A percentile compares a stretch with the other conserved stretches of the same genome.
These are phyloP conservation scores for Paguma larvata DNA, from an alignment of 2,797 vertebrate genomes.

Conservation along the genomic window DNA sequence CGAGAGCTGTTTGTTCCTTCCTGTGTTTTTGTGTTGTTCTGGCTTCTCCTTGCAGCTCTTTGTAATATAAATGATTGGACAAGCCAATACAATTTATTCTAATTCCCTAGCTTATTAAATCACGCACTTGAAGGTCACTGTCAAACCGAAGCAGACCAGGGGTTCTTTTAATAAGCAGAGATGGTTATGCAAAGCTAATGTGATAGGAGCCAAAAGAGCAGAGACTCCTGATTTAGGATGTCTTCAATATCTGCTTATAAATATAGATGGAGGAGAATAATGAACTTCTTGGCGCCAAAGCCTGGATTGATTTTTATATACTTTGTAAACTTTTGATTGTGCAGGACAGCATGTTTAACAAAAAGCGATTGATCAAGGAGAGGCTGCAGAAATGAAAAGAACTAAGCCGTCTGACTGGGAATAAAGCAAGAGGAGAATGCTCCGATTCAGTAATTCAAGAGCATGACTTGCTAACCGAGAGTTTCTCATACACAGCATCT, in stretches of 20 bases:
- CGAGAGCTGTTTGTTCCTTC: not conserved
- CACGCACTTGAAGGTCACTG: conserved; percentile 83
- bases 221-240: not conserved
- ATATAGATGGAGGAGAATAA: not conserved
- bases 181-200: conserved; percentile 74
- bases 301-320: conserved; percentile 1
- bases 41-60: conserved; percentile 40
- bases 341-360: not conserved
- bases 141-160: conserved; percentile 77
- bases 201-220: conserved; percentile 50
- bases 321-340: not conserved
- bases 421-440: not conserved
- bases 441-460: not conserved
- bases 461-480: rapidly evolving
- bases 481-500: not conserved
- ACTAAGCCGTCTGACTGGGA: not conserved
- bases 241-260: not conserved
- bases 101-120: conserved; percentile 80
- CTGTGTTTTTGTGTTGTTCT: conserved; percentile 43
- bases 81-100: conserved; percentile 57
- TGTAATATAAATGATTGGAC: conserved; percentile 63
- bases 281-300: not conserved
- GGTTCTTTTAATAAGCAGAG: conserved; percentile 78
- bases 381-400: not conserved
- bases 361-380: not conserved